Conservation (phyloP, 2,888 invertebrate species). For the Lamellibrachia columna region DNA sequence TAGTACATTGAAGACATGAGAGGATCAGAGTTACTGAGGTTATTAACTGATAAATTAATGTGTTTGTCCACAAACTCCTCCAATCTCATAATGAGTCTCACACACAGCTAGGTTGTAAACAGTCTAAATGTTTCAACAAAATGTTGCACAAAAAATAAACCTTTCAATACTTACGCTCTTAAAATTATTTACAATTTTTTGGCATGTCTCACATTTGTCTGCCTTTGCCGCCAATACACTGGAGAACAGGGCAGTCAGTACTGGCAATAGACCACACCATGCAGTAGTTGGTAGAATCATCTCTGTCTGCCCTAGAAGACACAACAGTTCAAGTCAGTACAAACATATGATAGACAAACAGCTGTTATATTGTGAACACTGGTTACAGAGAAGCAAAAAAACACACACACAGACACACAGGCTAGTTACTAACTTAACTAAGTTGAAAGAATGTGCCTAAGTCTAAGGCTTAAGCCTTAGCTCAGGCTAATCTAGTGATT, state of each 20-base stretch:
- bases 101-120: neutral
- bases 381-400: no score
- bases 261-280: neutral
- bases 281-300: constrained; percentile 7
- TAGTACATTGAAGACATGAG: no score
- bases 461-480: no score
- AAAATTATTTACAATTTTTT: constrained; percentile 36
- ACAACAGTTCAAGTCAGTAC: neutral
- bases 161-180: constrained; percentile 32
- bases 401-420: no score
- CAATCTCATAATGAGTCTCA: neutral
- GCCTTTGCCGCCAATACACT: constrained; percentile 13
- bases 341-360: neutral
- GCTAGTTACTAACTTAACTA: no score
- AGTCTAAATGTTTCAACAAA: neutral
- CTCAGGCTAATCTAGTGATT: no score
- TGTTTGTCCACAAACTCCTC: neutral
- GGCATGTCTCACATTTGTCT: constrained; percentile 38
- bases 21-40: no score
- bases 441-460: no score
- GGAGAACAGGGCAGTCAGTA: neutral
- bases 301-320: neutral
- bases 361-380: neutral
- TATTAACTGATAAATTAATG: no score
- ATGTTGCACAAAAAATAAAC: neutral